Evolutionary conservation across 2,113 vertebrate species (phyloP), one percentile per base, ranked within the genome.

Genomic region (Apodemus sylvaticus): DNA sequence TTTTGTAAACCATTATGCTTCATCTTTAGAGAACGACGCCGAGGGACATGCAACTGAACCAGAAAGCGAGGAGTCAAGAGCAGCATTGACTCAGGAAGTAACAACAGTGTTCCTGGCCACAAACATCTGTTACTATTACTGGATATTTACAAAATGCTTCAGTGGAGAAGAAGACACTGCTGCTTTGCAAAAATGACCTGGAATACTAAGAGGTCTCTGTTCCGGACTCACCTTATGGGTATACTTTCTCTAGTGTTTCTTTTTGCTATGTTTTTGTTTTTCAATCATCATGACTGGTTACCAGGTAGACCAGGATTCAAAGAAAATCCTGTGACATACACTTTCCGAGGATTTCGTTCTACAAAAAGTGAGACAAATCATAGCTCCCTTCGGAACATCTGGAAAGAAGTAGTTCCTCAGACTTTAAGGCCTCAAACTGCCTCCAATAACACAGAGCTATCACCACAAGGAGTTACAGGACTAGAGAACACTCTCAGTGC

Each of bases 171-270:
- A 91, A 98, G 99, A 92, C 99, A 99, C 96, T 99, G 99, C 98
- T 99, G 99, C 98, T 99, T 99, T 97, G 99, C 99, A 97, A 99
- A 99, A 98, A 99, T 99, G 99, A 99, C 99, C 98, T 99, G 99
- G 99, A 99, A 99, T 97, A 96, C 99, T 98, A 99, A 99, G 97
- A 99, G 99, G 95, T 99, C 99, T 45, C 98, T 99, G 45, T 99
- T 99, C 95, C 99, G 99, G 39, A 98, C 99, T 1, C 99, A 99
- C 29, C 98, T 99, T 34, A 98, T 99, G 7, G 99, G 98, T 48
- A 93, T 99, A 42, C 58, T 99, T 13, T 99, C 98, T 60, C 97
- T 99, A 0, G 99, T 99, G 12, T 98, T 98, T 64, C 98, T 99
- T 94, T 98, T 99, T 90, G 99, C 99, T 68, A 93, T 99, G 81